Conservation (phyloP, 2,797 vertebrate genomes). For the Iguana delicatissima region DNA sequence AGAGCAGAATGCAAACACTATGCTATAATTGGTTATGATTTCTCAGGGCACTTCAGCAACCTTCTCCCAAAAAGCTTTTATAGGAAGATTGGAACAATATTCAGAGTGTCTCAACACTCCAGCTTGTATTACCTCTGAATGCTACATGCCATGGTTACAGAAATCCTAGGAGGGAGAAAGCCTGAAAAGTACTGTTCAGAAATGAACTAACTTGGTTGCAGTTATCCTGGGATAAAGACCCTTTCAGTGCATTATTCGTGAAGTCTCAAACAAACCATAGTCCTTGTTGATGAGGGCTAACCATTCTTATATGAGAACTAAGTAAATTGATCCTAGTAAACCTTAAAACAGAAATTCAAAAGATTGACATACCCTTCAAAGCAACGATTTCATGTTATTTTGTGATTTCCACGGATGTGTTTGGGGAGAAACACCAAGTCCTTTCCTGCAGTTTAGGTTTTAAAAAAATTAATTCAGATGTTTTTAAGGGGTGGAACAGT, state of each 20-base stretch:
- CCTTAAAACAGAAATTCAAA: too few species aligned
- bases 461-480: too few species aligned
- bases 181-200: conserved; percentile 57
- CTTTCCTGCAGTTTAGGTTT: too few species aligned
- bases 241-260: conserved; percentile 69
- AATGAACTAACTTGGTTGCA: conserved; percentile 68
- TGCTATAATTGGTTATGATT: conserved; percentile 56
- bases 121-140: conserved; percentile 60
- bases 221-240: conserved; percentile 66
- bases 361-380: too few species aligned
- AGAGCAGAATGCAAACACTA: conserved; percentile 49
- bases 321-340: too few species aligned
- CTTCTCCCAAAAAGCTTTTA: conserved; percentile 28
- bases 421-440: too few species aligned
- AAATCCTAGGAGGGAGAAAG: conserved; percentile 60
- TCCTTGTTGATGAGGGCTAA: neutral
- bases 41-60: conserved; percentile 34
- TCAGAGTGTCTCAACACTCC: conserved; percentile 45
- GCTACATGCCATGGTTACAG: conserved; percentile 1
- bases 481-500: too few species aligned
- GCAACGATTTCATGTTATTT: too few species aligned
- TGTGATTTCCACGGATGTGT: too few species aligned
- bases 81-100: conserved; percentile 49
- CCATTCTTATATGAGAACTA: too few species aligned
- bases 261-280: conserved; percentile 23